Evolutionary conservation across 2,113 vertebrate species (phyloP).

Genomic region (Rhea pennata): DNA sequence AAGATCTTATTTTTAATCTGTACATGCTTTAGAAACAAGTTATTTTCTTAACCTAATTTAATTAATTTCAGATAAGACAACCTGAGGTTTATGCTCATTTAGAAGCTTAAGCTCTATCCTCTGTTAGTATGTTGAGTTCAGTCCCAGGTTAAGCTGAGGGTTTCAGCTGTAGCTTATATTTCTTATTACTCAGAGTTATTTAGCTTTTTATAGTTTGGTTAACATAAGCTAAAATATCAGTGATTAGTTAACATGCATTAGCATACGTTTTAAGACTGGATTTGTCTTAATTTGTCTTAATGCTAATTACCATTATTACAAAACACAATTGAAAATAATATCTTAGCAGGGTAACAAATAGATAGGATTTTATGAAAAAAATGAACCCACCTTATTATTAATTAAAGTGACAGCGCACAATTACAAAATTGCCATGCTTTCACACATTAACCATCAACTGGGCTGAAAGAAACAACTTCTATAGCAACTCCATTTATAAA

Average conservation of each 20-base stretch:
- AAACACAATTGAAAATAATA: background rate
- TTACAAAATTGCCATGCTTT: background rate
- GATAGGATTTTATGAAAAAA: background rate
- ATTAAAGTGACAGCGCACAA: background rate
- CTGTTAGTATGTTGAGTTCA: background rate
- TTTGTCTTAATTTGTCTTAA: too few species aligned
- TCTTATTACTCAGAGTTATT: background rate
- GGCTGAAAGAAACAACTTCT: background rate
- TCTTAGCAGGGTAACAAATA: background rate
- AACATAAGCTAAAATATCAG: background rate
- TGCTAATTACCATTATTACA: background rate
- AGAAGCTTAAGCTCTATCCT: background rate
- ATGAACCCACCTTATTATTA: background rate
- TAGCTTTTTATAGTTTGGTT: background rate
- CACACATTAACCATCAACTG: background rate
- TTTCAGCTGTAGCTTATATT: background rate
- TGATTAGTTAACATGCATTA: background rate
- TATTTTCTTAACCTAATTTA: background rate
- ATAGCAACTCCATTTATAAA: background rate
- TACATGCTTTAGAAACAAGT: background rate
- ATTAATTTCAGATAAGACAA: background rate
- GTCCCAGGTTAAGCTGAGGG: background rate
- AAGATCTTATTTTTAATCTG: background rate
- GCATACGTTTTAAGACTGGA: background rate
- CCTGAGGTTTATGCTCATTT: background rate